Conservation (phyloP, 2,113 vertebrate species). For the Stegastes partitus region DNA sequence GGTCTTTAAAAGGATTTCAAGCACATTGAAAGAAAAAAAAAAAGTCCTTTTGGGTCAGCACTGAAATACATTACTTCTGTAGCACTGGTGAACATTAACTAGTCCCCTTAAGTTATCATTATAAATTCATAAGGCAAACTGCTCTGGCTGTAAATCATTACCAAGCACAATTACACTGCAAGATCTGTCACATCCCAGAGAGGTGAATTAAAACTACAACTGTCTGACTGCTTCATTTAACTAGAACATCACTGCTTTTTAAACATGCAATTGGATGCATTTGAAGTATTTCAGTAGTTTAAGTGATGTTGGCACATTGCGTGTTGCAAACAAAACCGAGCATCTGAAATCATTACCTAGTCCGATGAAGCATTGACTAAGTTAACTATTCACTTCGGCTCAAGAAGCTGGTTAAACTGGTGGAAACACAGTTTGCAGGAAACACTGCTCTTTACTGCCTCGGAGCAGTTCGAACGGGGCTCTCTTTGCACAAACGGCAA, state of each 20-base stretch:
- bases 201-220: neutral
- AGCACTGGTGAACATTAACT: conserved; percentile 51
- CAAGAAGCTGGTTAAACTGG: neutral
- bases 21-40: neutral
- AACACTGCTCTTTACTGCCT: neutral
- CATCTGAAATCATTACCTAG: conserved; percentile 34
- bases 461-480: neutral
- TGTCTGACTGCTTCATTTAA: neutral
- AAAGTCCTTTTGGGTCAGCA: conserved; percentile 21
- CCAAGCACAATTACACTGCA: neutral
- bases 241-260: neutral
- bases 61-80: conserved; percentile 1
- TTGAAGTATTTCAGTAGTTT: too few species aligned
- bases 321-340: neutral
- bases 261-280: neutral
- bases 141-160: conserved; percentile 45
- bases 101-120: conserved; percentile 21
- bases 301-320: neutral
- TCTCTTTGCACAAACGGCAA: neutral
- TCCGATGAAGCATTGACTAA: conserved; percentile 33
- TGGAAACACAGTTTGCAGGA: neutral
- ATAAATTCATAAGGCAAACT: neutral
- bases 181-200: conserved; percentile 11
- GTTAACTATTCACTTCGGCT: conserved; percentile 45
- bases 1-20: conserved; percentile 3